These are phyloP conservation scores for Arge pagana DNA, from an alignment of 2,888 invertebrate species.

Conservation along the genomic window DNA sequence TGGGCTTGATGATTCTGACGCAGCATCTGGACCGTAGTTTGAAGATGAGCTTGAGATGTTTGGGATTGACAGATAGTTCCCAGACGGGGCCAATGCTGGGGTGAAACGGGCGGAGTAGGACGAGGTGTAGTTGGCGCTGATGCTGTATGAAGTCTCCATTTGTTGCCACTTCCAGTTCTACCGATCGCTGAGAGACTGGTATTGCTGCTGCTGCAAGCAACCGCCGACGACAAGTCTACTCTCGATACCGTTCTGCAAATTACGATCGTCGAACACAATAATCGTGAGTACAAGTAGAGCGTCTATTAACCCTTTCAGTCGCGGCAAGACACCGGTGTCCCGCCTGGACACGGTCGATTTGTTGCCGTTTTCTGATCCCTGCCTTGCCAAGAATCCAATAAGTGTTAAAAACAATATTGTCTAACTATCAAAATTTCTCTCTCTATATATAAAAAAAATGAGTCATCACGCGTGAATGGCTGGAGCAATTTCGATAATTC, in stretches of 20 bases:
- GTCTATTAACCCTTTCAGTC: too few relatives aligned
- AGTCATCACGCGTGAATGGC: too few relatives aligned
- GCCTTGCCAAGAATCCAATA: too few relatives aligned
- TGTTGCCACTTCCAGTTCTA: conserved; percentile 53
- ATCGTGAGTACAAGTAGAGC: too few relatives aligned
- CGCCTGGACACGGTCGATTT: too few relatives aligned
- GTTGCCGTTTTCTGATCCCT: too few relatives aligned
- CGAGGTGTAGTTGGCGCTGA: conserved; percentile 78
- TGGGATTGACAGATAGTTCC: background rate
- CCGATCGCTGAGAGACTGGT: conserved; percentile 58
- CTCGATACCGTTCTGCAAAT: conserved; percentile 65
- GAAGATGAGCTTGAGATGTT: background rate
- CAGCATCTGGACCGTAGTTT: background rate
- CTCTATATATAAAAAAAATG: too few relatives aligned
- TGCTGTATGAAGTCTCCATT: conserved; percentile 66
- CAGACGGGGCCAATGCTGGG: conserved; percentile 65
- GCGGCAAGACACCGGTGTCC: too few relatives aligned
- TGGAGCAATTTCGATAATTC: too few relatives aligned
- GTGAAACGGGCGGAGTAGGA: conserved; percentile 76
- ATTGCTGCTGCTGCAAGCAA: conserved; percentile 65
- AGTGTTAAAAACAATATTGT: too few relatives aligned
- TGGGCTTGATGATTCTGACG: background rate
- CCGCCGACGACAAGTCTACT: conserved; percentile 67
- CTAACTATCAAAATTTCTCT: too few relatives aligned
- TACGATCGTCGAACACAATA: too few relatives aligned